phyloP scores from a whole-genome alignment of 2,888 invertebrate genomes.

The Tenthredo livida region DNA sequence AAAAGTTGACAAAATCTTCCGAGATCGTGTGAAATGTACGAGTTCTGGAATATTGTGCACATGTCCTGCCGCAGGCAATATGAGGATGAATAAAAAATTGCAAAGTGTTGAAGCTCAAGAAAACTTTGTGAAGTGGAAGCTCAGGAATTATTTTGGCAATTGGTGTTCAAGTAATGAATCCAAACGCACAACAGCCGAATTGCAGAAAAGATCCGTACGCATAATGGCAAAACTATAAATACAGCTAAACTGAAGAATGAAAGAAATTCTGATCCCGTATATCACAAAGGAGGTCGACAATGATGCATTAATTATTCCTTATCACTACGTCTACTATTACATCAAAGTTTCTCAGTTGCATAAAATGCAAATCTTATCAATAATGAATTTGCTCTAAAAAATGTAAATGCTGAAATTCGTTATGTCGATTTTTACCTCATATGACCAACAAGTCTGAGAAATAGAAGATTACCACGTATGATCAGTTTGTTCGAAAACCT shows the following conservation, averaged over 20 bases:
- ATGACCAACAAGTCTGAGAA: no score
- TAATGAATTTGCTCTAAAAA: neutral
- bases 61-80: neutral
- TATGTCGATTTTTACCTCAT: neutral
- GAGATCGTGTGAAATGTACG: constrained; percentile 1
- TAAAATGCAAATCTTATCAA: constrained; percentile 3
- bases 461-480: neutral
- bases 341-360: neutral
- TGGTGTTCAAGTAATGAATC: neutral
- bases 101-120: neutral
- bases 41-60: constrained; percentile 16
- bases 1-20: neutral
- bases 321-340: neutral
- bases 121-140: constrained; percentile 4
- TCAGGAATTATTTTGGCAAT: constrained; percentile 20
- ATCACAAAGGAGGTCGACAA: constrained; percentile 16
- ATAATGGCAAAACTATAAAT: neutral
- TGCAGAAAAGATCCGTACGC: constrained; percentile 18
- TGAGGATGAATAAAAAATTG: neutral
- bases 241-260: neutral
- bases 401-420: neutral
- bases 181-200: neutral
- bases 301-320: constrained; percentile 14
- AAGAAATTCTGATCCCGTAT: neutral
- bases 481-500: neutral